Percentiles rank a stretch among this genome's conserved stretches.
Conservation (phyloP, 2,888 invertebrate species). For the Drosophila maculinotata region DNA sequence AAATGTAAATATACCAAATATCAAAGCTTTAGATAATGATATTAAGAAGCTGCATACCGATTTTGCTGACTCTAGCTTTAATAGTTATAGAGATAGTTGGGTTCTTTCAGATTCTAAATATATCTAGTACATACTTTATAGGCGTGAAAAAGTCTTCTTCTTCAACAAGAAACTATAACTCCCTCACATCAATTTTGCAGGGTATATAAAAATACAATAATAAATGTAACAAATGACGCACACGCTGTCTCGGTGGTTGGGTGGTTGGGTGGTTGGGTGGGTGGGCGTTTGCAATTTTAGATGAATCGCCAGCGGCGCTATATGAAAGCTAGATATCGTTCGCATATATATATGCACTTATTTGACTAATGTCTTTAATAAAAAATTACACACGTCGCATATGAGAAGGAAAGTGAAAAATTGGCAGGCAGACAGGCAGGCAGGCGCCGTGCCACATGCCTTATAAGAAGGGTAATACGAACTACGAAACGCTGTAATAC, state of each 20-base stretch:
- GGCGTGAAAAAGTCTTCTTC: too few relatives aligned
- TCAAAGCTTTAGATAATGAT: background rate
- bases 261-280: constrained; percentile 11
- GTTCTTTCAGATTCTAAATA: too few relatives aligned
- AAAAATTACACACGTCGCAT: constrained; percentile 75
- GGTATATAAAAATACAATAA: constrained; percentile 61
- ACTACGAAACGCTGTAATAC: constrained; percentile 60
- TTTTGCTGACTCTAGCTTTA: too few relatives aligned
- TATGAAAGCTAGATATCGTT: constrained; percentile 60
- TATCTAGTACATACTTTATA: background rate
- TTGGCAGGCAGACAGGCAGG: constrained; percentile 51
- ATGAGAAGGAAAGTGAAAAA: constrained; percentile 69
- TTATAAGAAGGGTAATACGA: constrained; percentile 49
- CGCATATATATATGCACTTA: constrained; percentile 62
- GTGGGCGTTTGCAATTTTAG: constrained; percentile 73
- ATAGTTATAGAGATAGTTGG: background rate
- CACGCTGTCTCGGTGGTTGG: constrained; percentile 36
- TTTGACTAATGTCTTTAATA: constrained; percentile 81
- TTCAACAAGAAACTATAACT: too few relatives aligned
- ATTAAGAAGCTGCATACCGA: background rate
- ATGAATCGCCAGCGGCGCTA: constrained; percentile 72
- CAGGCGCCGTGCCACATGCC: constrained; percentile 8
- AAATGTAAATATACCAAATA: too few relatives aligned
- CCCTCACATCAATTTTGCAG: background rate
- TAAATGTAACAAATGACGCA: constrained; percentile 80